These are phyloP conservation scores for Platorchestia sp. DNA, from an alignment of 1,140 invertebrate species.

Conservation along the genomic window DNA sequence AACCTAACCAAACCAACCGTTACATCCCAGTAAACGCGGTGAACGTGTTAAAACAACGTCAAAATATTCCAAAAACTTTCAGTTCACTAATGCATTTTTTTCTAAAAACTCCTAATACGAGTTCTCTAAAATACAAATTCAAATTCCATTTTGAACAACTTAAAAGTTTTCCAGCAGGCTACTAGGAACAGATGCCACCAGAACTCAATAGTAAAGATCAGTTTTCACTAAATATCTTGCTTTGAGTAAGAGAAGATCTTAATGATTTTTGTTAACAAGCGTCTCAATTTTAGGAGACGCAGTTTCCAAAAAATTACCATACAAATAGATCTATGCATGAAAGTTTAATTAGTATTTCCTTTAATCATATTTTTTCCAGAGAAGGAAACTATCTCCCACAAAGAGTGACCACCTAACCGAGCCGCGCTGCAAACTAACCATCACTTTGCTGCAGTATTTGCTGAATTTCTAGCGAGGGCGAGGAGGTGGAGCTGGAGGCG, in stretches of 20 bases:
- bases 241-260: not conserved
- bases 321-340: no score
- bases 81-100: no score
- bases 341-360: no score
- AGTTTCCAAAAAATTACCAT: no score
- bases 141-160: not conserved
- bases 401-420: no score
- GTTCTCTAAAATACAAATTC: not conserved
- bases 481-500: constrained; percentile 60
- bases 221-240: not conserved
- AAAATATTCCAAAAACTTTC: no score
- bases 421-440: constrained; percentile 28
- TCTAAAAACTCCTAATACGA: not conserved
- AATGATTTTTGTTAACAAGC: not conserved
- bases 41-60: no score
- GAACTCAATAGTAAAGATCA: not conserved
- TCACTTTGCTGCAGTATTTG: constrained; percentile 65
- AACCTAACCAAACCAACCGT: no score
- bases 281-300: not conserved
- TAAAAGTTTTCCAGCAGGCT: not conserved
- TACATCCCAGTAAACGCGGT: no score
- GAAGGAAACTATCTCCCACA: no score
- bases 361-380: no score
- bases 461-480: constrained; percentile 64
- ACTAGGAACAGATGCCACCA: not conserved